Conservation (phyloP, 2,113 vertebrate species). For the Ia io region DNA sequence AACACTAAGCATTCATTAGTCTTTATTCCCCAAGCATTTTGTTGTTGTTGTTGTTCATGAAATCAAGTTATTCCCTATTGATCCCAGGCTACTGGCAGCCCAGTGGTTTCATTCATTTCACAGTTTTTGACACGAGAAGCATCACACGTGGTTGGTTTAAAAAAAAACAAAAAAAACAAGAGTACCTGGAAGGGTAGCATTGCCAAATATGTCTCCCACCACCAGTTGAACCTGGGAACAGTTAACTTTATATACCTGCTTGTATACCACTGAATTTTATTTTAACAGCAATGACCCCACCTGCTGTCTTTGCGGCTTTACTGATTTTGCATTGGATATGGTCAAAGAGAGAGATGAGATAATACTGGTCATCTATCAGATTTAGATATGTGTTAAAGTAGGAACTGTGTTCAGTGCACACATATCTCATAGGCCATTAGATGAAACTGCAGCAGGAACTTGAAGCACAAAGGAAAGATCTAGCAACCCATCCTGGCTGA, state of each 20-base stretch:
- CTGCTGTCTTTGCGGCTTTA: not conserved
- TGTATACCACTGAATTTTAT: not conserved
- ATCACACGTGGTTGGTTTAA: not conserved
- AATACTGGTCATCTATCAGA: not conserved
- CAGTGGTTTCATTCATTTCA: not conserved
- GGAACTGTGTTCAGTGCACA: not conserved
- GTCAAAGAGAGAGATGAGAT: not conserved
- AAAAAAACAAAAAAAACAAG: not conserved
- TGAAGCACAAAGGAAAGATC: not conserved
- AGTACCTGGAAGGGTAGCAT: not conserved
- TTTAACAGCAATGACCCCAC: not conserved
- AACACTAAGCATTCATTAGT: not conserved
- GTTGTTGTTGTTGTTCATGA: not conserved
- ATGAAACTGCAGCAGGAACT: not conserved
- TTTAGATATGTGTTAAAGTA: not conserved
- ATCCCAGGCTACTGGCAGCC: not conserved
- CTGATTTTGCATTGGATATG: not conserved
- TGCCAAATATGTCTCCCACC: not conserved
- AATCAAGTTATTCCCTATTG: not conserved
- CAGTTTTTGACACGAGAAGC: not conserved
- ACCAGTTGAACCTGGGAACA: not conserved
- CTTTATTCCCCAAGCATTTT: not conserved
- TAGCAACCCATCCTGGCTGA: not conserved
- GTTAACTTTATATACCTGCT: not conserved
- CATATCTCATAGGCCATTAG: not conserved